These are phyloP conservation scores for Paelopatides confundens DNA, from an alignment of 53 echinoderm and acorn worm genomes.

Conservation along the genomic window DNA sequence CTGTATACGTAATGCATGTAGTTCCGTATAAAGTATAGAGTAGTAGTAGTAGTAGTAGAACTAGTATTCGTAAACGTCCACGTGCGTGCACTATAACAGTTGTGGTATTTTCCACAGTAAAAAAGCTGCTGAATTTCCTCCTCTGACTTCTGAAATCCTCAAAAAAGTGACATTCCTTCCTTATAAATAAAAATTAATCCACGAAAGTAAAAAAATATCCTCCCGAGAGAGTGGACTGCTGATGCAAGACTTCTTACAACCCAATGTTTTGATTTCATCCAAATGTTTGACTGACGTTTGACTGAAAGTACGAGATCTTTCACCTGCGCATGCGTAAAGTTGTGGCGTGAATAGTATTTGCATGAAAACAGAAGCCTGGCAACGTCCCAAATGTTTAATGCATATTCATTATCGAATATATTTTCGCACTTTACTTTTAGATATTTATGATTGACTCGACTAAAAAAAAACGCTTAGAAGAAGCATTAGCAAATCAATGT, in stretches of 20 bases:
- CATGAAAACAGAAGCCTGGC: background rate
- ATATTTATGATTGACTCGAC: no score
- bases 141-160: background rate
- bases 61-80: constrained; percentile 2
- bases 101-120: background rate
- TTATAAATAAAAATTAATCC: background rate
- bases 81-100: constrained; percentile 7
- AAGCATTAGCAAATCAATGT: no score
- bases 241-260: background rate
- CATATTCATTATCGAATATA: background rate
- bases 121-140: background rate
- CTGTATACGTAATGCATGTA: background rate
- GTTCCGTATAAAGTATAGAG: no score
- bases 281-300: constrained; percentile 25
- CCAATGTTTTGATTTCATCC: constrained; percentile 18
- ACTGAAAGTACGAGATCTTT: constrained; percentile 3
- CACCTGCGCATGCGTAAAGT: background rate
- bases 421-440: no score
- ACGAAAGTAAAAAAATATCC: background rate
- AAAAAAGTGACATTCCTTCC: background rate
- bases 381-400: background rate
- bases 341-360: background rate
- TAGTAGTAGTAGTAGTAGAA: no score
- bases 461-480: no score
- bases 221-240: background rate